Evolutionary conservation across 2,797 vertebrate species (phyloP), one percentile per base, ranked within the genome.

Genomic region (Rachycentron canadum): DNA sequence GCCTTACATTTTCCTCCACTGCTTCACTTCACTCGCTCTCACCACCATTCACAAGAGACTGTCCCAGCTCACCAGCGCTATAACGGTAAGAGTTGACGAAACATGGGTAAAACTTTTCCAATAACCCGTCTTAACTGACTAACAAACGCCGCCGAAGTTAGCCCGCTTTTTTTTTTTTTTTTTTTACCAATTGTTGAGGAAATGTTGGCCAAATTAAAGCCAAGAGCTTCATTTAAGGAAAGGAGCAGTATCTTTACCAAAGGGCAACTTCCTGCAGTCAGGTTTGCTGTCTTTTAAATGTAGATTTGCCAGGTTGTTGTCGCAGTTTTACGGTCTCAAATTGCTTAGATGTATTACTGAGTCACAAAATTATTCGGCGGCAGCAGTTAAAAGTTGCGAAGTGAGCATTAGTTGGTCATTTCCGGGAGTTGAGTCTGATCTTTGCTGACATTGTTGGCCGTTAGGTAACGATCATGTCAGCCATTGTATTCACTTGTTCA

Each of bases 51-150:
- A 74, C 69, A 76, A 76, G 68, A 77, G 67, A 78, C 79, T 67
- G 64, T 79, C 78, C 41, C 47, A 69, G 36, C 43, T n/a, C n/a
- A 53, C 5, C 45, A 71, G 69, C 69, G 60, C 69, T 59, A 70
- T 43, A 72, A 93, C 88, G 95, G 95, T 96, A 95, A 95, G 95
- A 72, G 45, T 79, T 57, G 21, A n/a, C 17, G 0, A 76, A 87
- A 74, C 41, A 61, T 21, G 41, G 1, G 0, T 0, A 1, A 30
- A 70, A 89, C 19, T 81, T 11, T 2, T 17, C 0, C 7, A 0
- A 17, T 36, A 50, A 28, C 26, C 26, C 3, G 0, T 12, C 69
- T 64, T 49, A 32, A 4, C 14, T 11, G 4, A 0, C 16, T 23
- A 40, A 3, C 4, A 13, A 14, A 10, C 5, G 9, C 8, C 0